Evolutionary conservation across 2,888 invertebrate species (phyloP).

Genomic region (Unio pictorum): DNA sequence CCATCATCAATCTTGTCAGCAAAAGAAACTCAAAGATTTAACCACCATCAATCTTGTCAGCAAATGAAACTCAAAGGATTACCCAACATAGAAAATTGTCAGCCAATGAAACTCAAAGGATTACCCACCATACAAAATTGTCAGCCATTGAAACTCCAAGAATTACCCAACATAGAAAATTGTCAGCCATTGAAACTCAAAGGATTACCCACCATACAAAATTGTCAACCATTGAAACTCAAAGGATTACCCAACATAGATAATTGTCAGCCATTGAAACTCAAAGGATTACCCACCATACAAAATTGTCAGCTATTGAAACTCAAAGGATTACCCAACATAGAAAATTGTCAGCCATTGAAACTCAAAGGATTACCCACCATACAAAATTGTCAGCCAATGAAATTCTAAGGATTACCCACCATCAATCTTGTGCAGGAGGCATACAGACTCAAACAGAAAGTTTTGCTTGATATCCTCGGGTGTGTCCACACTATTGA

Average conservation of each 20-base stretch:
- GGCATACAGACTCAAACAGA: conserved; percentile 28
- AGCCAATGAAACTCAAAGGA: neutral
- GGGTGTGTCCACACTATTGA: conserved; percentile 5
- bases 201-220: too few relatives aligned
- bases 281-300: conserved; percentile 16
- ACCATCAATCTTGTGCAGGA: conserved; percentile 27
- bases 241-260: too few relatives aligned
- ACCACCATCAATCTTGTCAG: neutral
- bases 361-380: conserved; percentile 11
- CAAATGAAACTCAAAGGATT: neutral
- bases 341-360: neutral
- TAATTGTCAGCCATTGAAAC: neutral
- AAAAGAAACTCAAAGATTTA: too few relatives aligned
- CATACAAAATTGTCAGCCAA: neutral
- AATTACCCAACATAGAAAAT: too few relatives aligned
- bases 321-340: conserved; percentile 16
- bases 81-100: conserved; percentile 12
- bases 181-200: too few relatives aligned
- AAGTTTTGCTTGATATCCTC: conserved; percentile 27
- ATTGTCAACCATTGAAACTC: too few relatives aligned
- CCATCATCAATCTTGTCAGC: too few relatives aligned
- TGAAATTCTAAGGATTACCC: conserved; percentile 4
- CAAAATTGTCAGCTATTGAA: neutral
- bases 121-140: conserved; percentile 13
- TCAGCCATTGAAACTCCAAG: neutral